Base-by-base conservation (phyloP, 2,113 vertebrate genomes). In the Indri indri region DNA sequence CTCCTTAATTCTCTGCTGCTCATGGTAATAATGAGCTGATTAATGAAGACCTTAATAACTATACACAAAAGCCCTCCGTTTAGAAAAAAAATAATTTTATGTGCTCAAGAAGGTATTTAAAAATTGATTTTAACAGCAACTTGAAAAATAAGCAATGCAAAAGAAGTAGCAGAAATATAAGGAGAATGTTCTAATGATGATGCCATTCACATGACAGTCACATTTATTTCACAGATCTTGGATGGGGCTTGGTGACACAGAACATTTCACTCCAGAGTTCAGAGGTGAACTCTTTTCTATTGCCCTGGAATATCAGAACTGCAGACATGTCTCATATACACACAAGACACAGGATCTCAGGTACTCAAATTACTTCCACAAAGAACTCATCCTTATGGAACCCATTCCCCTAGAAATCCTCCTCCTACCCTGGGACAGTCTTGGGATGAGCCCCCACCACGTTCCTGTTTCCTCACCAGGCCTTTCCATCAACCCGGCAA, bases 361-460 rank as follows among this genome's bases (percentile, higher is more conserved):
- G 97, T 32, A 91, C 96, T 63, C 6, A 98, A 83, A 0, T 82
- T 88, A 98, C 97, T 0, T 93, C 97, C 0, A 97, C 88, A 95
- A 98, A 98, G 9, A 98, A 91, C 11, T 97, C 94, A 2, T 92
- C 88, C 5, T 25, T 2, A 0, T 93, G 95, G 0, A 98, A 98
- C 6, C 89, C 74, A 0, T 97, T 98, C 1, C 94, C 96, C 0
- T 91, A 97, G 5, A 79, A 16, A 0, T 97, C 93, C 94, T 98
- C 95, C 16, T 98, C 92, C 63, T 98, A 92, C 0, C 96, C 96
- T 70, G 98, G 66, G 7, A 97, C 7, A 52, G 95, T 66, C 45
- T 68, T 70, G 0, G 71, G 82, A 37, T 82, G 82, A 0, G 2
- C 4, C 0, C 50, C 79, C 45, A 96, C 63, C 0, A 42, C 4